Conservation (phyloP, 2,888 invertebrate genomes). For the Ypsolopha scabrella region DNA sequence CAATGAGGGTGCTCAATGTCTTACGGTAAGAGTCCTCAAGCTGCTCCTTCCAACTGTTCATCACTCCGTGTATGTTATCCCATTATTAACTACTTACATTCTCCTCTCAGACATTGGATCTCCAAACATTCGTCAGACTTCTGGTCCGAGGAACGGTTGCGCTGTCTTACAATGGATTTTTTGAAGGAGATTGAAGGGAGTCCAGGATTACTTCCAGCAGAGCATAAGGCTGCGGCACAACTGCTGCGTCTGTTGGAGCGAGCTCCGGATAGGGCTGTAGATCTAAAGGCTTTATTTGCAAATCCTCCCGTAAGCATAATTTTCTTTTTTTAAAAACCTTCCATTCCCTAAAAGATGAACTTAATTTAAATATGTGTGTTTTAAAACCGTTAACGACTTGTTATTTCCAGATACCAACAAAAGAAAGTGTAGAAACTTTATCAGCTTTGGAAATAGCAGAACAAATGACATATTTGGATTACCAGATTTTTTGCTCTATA, state of each 20-base stretch:
- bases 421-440: constrained; percentile 86
- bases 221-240: constrained; percentile 90
- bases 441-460: constrained; percentile 93
- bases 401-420: constrained; percentile 75
- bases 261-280: constrained; percentile 77
- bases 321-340: not conserved
- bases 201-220: constrained; percentile 86
- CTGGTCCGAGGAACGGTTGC: constrained; percentile 80
- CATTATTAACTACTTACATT: not conserved
- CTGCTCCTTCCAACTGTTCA: not conserved
- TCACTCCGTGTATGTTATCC: not conserved
- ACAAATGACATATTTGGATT: constrained; percentile 92
- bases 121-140: constrained; percentile 93
- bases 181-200: constrained; percentile 88
- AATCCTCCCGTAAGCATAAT: constrained; percentile 72
- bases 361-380: not conserved
- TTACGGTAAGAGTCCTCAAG: constrained; percentile 60
- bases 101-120: constrained; percentile 81
- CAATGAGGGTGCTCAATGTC: constrained; percentile 92
- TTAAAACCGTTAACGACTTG: not conserved
- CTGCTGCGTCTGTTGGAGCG: constrained; percentile 82
- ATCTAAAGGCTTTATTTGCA: constrained; percentile 76
- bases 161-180: constrained; percentile 84
- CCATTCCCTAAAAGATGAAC: not conserved
- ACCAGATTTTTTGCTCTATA: constrained; percentile 89